These are phyloP conservation scores for Sebastes schlegelii DNA, from an alignment of 2,113 vertebrate genomes.

Conservation along the genomic window DNA sequence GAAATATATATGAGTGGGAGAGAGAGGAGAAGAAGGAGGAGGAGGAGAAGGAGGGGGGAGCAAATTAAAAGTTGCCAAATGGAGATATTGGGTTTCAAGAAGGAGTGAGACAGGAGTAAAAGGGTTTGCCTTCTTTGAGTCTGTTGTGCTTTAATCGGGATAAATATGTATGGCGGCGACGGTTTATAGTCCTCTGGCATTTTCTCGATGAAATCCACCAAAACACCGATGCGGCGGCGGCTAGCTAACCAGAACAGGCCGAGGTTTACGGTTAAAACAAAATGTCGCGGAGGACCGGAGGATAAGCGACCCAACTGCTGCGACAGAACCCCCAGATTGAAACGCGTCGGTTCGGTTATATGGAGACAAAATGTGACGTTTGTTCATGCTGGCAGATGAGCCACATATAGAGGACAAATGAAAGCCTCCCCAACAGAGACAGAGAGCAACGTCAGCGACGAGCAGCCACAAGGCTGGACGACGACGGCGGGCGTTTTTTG, in stretches of 20 bases:
- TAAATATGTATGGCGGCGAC: constrained; percentile 79
- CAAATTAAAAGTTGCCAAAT: constrained; percentile 99
- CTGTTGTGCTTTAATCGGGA: constrained; percentile 85
- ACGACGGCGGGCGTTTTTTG: constrained; percentile 69
- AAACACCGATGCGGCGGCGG: constrained; percentile 60
- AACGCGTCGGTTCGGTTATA: constrained; percentile 51
- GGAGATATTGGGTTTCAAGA: constrained; percentile 99
- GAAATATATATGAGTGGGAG: constrained; percentile 92
- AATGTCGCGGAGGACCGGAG: constrained; percentile 3
- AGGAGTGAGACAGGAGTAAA: constrained; percentile 87
- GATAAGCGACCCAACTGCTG: constrained; percentile 12
- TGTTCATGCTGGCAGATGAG: constrained; percentile 62
- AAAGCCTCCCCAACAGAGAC: constrained; percentile 69
- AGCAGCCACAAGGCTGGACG: constrained; percentile 47
- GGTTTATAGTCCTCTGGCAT: constrained; percentile 59
- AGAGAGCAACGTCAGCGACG: constrained; percentile 67
- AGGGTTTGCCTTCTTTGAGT: constrained; percentile 84
- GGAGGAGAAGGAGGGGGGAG: constrained; percentile 89
- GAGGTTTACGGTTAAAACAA: constrained; percentile 44
- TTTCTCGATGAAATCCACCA: constrained; percentile 61
- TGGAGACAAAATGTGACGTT: constrained; percentile 68
- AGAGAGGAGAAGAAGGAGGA: constrained; percentile 84
- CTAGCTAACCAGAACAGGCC: constrained; percentile 78
- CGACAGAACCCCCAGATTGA: background rate
- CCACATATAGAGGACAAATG: constrained; percentile 67